These are phyloP conservation scores for Lepus oiostolus DNA, from an alignment of 2,797 vertebrate genomes.

Conservation along the genomic window DNA sequence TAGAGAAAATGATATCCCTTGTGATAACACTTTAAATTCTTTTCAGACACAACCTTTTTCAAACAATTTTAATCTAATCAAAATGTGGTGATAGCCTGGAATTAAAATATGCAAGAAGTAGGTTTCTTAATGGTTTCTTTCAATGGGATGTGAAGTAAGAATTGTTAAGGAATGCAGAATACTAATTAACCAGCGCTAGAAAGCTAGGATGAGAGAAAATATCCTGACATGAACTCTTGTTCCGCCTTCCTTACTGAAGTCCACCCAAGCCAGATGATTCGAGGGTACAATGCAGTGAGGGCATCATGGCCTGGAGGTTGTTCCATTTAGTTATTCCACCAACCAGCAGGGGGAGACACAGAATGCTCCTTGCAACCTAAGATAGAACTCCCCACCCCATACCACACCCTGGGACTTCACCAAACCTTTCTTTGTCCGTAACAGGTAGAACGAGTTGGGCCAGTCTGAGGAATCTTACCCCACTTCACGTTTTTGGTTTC, in stretches of 20 bases:
- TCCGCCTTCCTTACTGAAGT: slow-evolving; percentile 66
- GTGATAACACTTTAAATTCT: slow-evolving; percentile 76
- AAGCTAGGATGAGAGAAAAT: slow-evolving; percentile 63
- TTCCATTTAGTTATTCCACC: slow-evolving; percentile 76
- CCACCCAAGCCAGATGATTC: slow-evolving; percentile 51
- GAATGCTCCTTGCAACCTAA: slow-evolving; percentile 85
- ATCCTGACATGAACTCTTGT: slow-evolving; percentile 71
- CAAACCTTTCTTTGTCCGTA: slow-evolving; percentile 48
- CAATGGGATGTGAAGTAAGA: slow-evolving; percentile 80
- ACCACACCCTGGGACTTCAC: slow-evolving; percentile 32
- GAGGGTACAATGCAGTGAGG: slow-evolving; percentile 17
- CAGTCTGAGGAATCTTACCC: slow-evolving; percentile 39
- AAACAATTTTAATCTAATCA: slow-evolving; percentile 81
- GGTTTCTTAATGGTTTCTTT: slow-evolving; percentile 80
- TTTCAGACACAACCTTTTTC: slow-evolving; percentile 75
- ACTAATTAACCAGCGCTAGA: slow-evolving; percentile 76
- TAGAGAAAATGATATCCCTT: slow-evolving; percentile 56
- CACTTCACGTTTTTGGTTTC: slow-evolving; percentile 56
- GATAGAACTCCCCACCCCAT: background rate
- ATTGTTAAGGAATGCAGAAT: slow-evolving; percentile 77
- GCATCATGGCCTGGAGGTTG: slow-evolving; percentile 45
- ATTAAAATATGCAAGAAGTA: slow-evolving; percentile 74
- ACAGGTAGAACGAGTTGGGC: slow-evolving; percentile 60
- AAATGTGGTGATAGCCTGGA: slow-evolving; percentile 74
- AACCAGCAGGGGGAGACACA: slow-evolving; percentile 91